phyloP scores from a whole-genome alignment of 2,888 invertebrate genomes.

The Melolontha melolontha region DNA sequence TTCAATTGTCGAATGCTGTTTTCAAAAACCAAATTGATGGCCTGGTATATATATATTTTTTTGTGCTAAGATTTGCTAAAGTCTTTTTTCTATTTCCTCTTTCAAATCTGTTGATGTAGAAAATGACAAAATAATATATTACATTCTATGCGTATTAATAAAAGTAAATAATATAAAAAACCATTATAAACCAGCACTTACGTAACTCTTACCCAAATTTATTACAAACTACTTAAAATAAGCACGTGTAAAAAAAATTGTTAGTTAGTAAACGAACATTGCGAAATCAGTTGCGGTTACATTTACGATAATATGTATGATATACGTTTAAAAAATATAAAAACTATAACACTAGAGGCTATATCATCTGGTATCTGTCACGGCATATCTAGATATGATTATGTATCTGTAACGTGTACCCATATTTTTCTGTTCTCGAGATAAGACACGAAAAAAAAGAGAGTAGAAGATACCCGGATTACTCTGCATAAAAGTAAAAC shows the following conservation, averaged over 20 bases:
- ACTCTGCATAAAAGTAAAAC: constrained; percentile 19
- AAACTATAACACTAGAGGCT: constrained; percentile 16
- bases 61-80: too few species aligned
- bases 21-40: too few species aligned
- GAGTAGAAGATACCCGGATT: background rate
- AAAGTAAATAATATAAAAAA: constrained; percentile 28
- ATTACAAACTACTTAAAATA: constrained; percentile 31
- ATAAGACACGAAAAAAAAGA: constrained; percentile 15
- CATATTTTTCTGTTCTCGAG: constrained; percentile 27
- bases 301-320: background rate
- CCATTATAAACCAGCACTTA: constrained; percentile 18
- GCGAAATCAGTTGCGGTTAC: constrained; percentile 13
- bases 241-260: constrained; percentile 29
- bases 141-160: background rate
- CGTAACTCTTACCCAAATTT: constrained; percentile 15
- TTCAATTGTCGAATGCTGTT: too few species aligned
- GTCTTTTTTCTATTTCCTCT: too few species aligned
- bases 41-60: too few species aligned
- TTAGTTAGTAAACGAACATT: background rate
- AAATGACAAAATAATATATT: too few species aligned
- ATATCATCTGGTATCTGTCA: constrained; percentile 34
- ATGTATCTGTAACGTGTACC: constrained; percentile 32
- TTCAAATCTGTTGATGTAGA: too few species aligned
- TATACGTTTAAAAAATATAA: constrained; percentile 25
- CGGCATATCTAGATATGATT: constrained; percentile 12